A percentile compares a stretch with the other conserved stretches of the same genome.
phyloP scores from a whole-genome alignment of 2,113 vertebrate genomes.

The Tyto alba region DNA sequence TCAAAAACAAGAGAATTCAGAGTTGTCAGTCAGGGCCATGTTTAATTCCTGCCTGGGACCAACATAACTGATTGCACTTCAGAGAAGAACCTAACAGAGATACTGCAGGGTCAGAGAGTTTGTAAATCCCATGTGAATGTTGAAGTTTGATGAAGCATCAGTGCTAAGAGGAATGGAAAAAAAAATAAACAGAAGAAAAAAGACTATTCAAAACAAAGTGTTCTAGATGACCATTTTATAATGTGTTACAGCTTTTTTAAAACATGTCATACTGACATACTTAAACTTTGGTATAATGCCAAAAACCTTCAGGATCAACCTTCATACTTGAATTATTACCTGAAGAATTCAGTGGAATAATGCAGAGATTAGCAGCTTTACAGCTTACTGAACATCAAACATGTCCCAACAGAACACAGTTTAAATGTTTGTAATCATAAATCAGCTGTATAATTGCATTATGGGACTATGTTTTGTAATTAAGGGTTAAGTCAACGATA shows the following conservation, averaged over 20 bases:
- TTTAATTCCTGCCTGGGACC: not conserved
- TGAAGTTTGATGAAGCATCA: not conserved
- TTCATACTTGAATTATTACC: not conserved
- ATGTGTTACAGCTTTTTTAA: not conserved
- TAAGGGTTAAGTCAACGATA: not conserved
- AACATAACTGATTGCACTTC: not conserved
- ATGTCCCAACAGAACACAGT: conserved; percentile 21
- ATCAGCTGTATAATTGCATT: not conserved
- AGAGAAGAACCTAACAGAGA: not conserved
- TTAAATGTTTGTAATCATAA: not conserved
- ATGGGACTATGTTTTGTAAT: not conserved
- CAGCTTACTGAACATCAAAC: conserved; percentile 60
- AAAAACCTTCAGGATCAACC: conserved; percentile 46
- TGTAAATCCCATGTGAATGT: not conserved
- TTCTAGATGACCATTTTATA: not conserved
- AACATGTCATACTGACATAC: conserved; percentile 68
- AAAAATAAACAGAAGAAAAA: not conserved
- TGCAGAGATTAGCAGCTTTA: conserved; percentile 47
- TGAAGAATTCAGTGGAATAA: conserved; percentile 1
- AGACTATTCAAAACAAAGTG: not conserved
- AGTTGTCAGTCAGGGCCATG: not conserved
- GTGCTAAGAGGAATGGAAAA: not conserved
- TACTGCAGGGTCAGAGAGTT: not conserved
- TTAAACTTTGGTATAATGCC: conserved; percentile 58
- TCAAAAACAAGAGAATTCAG: not conserved